Percentiles rank a stretch among this genome's conserved stretches.
Conservation (phyloP, 1,140 invertebrate genomes). For the Solenopsis fugax region DNA sequence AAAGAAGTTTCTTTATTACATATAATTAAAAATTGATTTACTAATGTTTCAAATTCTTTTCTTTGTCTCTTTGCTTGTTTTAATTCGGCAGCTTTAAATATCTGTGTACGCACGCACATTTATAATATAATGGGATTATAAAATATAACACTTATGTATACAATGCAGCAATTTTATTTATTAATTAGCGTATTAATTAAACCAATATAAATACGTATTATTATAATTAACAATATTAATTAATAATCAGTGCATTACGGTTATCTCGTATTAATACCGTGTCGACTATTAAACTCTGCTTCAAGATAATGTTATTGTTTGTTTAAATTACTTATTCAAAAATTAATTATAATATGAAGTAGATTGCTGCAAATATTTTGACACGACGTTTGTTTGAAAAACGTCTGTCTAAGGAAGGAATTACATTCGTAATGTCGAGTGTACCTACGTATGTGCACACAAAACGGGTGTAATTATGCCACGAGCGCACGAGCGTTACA, state of each 20-base stretch:
- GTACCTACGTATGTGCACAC: background rate
- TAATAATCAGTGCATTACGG: constrained; percentile 28
- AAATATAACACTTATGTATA: background rate
- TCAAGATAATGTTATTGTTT: background rate
- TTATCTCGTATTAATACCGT: constrained; percentile 9
- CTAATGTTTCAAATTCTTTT: background rate
- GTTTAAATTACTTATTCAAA: background rate
- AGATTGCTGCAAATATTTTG: background rate
- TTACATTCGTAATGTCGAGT: background rate
- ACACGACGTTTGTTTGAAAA: background rate
- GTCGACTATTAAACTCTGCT: background rate
- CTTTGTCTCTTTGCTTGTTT: background rate
- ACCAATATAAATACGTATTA: constrained; percentile 2
- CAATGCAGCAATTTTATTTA: constrained; percentile 13
- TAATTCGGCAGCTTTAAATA: background rate
- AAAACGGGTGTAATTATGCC: background rate
- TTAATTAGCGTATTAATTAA: constrained; percentile 31
- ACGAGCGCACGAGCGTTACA: background rate
- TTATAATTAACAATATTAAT: constrained; percentile 41
- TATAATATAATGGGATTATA: constrained; percentile 12
- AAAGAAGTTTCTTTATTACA: background rate
- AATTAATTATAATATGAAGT: background rate
- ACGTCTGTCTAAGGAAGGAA: background rate
- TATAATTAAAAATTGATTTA: background rate
- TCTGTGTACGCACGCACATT: too few relatives aligned